phyloP scores from a whole-genome alignment of 1,140 invertebrate genomes.

The Drosophila willistoni region DNA sequence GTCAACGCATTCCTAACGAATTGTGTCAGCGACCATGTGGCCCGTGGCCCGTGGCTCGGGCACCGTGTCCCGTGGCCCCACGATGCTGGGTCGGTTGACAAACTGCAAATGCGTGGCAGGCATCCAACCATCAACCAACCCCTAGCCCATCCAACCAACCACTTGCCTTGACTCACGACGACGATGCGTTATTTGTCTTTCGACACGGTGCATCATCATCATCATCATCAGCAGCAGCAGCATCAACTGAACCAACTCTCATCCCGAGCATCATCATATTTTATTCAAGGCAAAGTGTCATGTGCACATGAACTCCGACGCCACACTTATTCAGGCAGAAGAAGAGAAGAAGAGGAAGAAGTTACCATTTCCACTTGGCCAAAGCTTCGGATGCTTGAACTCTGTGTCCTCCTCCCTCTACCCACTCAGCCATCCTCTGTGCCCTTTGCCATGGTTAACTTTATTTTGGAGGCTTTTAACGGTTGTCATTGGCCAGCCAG shows the following conservation, averaged over 20 bases:
- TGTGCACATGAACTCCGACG: conserved; percentile 62
- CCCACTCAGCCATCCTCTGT: neutral
- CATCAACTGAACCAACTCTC: neutral
- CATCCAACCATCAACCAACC: neutral
- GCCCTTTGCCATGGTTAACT: neutral
- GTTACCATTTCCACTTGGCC: conserved; percentile 57
- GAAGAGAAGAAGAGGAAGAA: conserved; percentile 44
- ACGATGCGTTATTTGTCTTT: conserved; percentile 75
- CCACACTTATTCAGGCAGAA: conserved; percentile 41
- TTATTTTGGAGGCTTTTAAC: neutral
- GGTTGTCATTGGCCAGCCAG: conserved; percentile 22
- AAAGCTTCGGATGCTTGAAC: conserved; percentile 52
- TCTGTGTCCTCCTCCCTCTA: conserved; percentile 26
- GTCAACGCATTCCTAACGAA: conserved; percentile 51
- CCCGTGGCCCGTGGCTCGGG: conserved; percentile 33
- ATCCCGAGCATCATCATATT: conserved; percentile 60
- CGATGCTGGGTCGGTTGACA: conserved; percentile 36
- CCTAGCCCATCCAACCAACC: conserved; percentile 31
- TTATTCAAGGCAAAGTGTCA: conserved; percentile 77
- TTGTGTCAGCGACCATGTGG: conserved; percentile 60
- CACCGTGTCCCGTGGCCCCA: conserved; percentile 26
- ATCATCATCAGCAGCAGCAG: conserved; percentile 21
- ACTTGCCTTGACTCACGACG: conserved; percentile 42
- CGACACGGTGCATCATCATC: conserved; percentile 66
- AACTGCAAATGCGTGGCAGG: conserved; percentile 52